Evolutionary conservation across 1,140 invertebrate genomes (phyloP).

Genomic region (Physella acuta): DNA sequence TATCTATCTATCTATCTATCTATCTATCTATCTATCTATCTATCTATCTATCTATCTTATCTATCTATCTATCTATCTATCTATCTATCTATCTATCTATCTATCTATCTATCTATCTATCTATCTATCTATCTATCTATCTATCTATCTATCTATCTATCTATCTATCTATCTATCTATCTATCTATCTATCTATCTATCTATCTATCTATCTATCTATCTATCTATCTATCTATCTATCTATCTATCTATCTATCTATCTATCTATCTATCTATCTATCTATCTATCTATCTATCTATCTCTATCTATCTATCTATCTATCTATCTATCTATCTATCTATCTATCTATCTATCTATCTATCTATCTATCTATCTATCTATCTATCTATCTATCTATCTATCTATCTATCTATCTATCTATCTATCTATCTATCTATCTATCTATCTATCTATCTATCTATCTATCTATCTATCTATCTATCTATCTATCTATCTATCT

Average conservation of each 20-base stretch:
- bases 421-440: no score
- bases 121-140: conserved; percentile 1
- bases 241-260: conserved; percentile 1
- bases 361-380: no score
- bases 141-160: not conserved
- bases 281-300: not conserved
- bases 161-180: not conserved
- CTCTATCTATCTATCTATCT: no score
- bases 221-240: not conserved
- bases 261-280: conserved; percentile 1
- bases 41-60: conserved; percentile 11
- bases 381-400: no score
- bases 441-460: no score
- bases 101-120: conserved; percentile 1
- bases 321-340: not conserved
- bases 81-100: conserved; percentile 7
- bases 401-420: no score
- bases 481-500: no score
- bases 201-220: no score
- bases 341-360: not conserved
- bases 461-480: no score
- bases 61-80: no score
- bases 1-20: conserved; percentile 15
- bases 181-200: conserved; percentile 1
- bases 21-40: conserved; percentile 15